A percentile compares a stretch with the other conserved stretches of the same genome.
Evolutionary conservation across 2,113 vertebrate genomes (phyloP).

Genomic region (Thalassarche chlororhynchos): DNA sequence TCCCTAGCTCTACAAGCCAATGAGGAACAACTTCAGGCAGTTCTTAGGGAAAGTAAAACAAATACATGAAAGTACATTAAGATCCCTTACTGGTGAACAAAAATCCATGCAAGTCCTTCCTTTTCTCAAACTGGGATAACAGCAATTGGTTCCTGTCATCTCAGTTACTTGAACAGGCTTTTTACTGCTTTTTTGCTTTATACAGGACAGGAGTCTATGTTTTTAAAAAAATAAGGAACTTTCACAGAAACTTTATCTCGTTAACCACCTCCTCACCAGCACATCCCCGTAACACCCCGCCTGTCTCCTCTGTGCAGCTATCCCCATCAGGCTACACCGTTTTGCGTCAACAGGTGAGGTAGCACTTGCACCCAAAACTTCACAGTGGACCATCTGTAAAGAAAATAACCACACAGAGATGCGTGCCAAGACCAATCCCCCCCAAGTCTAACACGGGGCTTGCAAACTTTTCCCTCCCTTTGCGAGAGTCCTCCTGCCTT

Average conservation of each 20-base stretch:
- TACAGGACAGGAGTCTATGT: background rate
- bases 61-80: background rate
- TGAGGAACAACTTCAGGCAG: background rate
- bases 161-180: background rate
- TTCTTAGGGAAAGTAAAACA: background rate
- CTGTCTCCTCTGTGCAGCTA: background rate
- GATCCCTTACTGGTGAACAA: background rate
- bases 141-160: background rate
- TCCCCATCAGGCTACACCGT: rapidly evolving
- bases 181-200: background rate
- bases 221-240: background rate
- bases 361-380: background rate
- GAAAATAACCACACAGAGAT: background rate
- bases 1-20: background rate
- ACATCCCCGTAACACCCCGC: rapidly evolving
- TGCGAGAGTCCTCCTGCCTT: background rate
- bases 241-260: background rate
- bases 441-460: rapidly evolving
- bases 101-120: background rate
- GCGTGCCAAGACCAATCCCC: rapidly evolving
- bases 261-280: background rate
- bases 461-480: background rate
- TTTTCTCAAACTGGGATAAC: background rate
- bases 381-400: rapidly evolving
- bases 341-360: background rate